Evolutionary conservation across 2,797 vertebrate genomes (phyloP).

Genomic region (Perodicticus potto): DNA sequence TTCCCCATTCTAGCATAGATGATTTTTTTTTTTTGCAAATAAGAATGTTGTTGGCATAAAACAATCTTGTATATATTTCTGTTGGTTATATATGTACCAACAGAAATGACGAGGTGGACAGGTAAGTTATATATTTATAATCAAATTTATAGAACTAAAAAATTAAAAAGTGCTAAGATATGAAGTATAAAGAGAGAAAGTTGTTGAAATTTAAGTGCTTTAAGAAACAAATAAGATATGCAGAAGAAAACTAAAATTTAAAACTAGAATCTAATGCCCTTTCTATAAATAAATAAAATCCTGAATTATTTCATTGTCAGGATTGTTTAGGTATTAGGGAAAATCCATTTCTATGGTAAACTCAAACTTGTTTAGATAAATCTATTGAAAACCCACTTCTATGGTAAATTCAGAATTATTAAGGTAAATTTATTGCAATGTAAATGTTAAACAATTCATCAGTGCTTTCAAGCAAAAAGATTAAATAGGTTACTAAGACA

Average conservation of each 20-base stretch:
- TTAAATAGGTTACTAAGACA: background rate
- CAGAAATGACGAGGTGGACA: background rate
- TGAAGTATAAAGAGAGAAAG: background rate
- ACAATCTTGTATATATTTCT: background rate
- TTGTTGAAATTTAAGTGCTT: background rate
- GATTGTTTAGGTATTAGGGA: background rate
- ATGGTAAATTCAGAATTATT: background rate
- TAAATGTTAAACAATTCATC: background rate
- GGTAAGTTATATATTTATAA: background rate
- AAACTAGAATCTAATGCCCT: background rate
- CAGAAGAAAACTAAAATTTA: background rate
- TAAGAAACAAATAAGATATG: background rate
- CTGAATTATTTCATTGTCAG: background rate
- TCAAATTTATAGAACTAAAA: background rate
- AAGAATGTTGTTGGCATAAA: background rate
- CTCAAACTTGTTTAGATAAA: background rate
- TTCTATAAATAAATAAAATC: background rate
- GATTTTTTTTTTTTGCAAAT: background rate
- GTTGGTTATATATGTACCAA: background rate
- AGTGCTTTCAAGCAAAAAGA: background rate
- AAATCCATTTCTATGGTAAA: background rate
- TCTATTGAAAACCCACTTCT: background rate
- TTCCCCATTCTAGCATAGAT: background rate
- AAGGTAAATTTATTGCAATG: background rate
- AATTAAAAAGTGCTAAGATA: background rate